Evolutionary conservation across 2,113 vertebrate genomes (phyloP).

Genomic region (Zosterops japonicus): DNA sequence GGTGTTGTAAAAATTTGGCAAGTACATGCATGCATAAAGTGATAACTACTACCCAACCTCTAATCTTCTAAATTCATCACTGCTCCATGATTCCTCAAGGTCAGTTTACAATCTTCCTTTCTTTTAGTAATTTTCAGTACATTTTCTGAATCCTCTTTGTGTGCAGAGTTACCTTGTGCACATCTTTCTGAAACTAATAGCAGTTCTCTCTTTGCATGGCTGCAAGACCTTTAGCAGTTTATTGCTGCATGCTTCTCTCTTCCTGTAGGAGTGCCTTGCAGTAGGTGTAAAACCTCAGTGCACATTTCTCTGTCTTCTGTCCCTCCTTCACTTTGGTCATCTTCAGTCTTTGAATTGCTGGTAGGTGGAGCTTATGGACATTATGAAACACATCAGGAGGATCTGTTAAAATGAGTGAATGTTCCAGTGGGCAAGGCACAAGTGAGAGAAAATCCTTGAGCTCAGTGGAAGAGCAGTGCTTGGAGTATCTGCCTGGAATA

Average conservation of each 20-base stretch:
- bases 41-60: background rate
- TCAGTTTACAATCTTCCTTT: background rate
- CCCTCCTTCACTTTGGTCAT: background rate
- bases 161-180: background rate
- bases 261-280: background rate
- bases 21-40: background rate
- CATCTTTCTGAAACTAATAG: background rate
- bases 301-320: background rate
- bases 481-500: background rate
- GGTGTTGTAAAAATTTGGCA: background rate
- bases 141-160: background rate
- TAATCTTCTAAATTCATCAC: background rate
- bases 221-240: background rate
- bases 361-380: rapidly evolving
- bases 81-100: background rate
- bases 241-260: background rate
- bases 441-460: background rate
- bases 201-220: background rate
- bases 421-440: background rate
- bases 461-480: background rate
- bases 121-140: background rate
- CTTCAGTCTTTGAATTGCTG: background rate
- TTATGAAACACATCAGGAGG: background rate
- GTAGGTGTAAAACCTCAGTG: background rate
- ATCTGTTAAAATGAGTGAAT: background rate